A percentile compares a stretch with the other conserved stretches of the same genome.
Conservation (phyloP, 2,797 vertebrate species). For the Vultur gryphus region DNA sequence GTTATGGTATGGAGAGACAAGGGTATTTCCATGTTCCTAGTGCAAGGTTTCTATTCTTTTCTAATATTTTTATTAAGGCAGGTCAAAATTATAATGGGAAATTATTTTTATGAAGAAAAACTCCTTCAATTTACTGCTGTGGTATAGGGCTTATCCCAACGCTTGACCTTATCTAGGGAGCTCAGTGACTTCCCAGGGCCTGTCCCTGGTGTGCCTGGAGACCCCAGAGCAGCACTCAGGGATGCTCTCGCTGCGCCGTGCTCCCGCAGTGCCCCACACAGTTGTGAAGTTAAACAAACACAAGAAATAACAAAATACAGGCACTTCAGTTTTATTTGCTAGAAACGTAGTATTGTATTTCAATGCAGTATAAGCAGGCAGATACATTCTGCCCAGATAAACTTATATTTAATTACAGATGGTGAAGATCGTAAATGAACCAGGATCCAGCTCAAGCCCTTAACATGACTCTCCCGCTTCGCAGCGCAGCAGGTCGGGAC, state of each 20-base stretch:
- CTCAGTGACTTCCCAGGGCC: not conserved
- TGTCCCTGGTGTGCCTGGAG: not conserved
- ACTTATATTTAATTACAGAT: not conserved
- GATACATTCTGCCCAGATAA: not conserved
- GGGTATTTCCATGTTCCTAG: not conserved
- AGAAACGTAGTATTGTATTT: fast-evolving
- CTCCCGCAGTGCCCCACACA: fast-evolving
- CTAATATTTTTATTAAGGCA: not conserved
- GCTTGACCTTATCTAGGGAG: not conserved
- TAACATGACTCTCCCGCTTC: not conserved
- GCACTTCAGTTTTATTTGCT: not conserved
- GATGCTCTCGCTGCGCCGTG: fast-evolving
- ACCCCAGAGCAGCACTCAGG: not conserved
- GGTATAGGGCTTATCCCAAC: not conserved
- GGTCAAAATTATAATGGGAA: not conserved
- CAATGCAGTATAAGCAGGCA: not conserved
- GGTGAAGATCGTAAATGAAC: not conserved
- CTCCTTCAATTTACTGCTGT: not conserved
- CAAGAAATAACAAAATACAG: not conserved
- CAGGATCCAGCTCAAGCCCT: not conserved
- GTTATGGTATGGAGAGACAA: fast-evolving
- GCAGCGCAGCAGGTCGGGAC: not conserved
- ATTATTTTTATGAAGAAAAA: not conserved
- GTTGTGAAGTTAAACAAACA: not conserved
- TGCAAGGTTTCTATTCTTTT: not conserved